Percentiles rank a stretch among this genome's conserved stretches.
phyloP scores from a whole-genome alignment of 1,140 invertebrate genomes.

The Diplogasteroides magnus region DNA sequence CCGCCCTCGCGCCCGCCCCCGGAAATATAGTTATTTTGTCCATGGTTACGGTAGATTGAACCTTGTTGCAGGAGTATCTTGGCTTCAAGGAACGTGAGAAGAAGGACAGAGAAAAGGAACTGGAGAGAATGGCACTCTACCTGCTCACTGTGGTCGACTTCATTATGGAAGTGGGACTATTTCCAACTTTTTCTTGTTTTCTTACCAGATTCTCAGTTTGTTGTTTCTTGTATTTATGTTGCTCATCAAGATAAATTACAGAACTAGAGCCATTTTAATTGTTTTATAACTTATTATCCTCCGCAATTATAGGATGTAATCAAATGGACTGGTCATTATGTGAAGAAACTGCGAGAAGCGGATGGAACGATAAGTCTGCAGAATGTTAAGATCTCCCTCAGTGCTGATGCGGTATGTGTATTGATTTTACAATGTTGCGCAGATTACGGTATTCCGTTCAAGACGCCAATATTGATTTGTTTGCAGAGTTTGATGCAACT shows the following conservation, averaged over 20 bases:
- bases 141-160: neutral
- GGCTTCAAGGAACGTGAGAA: too few relatives aligned
- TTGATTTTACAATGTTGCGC: neutral
- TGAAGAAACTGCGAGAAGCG: neutral
- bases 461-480: neutral
- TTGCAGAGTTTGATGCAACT: neutral
- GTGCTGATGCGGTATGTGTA: neutral
- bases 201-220: neutral
- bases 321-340: neutral
- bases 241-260: too few relatives aligned
- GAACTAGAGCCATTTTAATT: too few relatives aligned
- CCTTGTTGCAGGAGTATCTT: too few relatives aligned
- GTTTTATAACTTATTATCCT: too few relatives aligned
- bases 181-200: neutral
- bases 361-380: neutral
- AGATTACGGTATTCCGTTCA: conserved; percentile 1
- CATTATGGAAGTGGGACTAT: neutral
- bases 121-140: neutral
- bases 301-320: neutral
- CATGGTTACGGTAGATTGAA: too few relatives aligned
- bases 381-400: neutral
- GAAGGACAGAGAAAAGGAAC: too few relatives aligned
- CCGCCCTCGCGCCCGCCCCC: too few relatives aligned
- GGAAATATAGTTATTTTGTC: too few relatives aligned
- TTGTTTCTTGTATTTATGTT: too few relatives aligned